These are phyloP conservation scores for Chloroceryle amazona DNA, from an alignment of 2,797 vertebrate genomes.

Conservation along the genomic window DNA sequence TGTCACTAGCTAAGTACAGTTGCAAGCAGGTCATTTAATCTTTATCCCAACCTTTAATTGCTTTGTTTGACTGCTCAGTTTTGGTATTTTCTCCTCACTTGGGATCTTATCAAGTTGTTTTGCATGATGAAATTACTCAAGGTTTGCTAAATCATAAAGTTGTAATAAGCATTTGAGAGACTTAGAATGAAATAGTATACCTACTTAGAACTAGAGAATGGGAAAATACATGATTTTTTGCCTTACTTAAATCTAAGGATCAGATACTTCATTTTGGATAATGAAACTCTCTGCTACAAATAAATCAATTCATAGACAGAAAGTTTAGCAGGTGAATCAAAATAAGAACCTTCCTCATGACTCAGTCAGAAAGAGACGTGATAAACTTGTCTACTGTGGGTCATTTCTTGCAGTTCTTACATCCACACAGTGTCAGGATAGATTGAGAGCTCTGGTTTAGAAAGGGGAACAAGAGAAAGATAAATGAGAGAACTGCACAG, in stretches of 20 bases:
- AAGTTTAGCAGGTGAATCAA: constrained; percentile 33
- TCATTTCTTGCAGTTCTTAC: constrained; percentile 54
- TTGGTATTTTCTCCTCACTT: background rate
- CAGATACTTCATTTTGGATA: background rate
- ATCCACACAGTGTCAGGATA: constrained; percentile 1
- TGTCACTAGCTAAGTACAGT: background rate
- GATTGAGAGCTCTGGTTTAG: constrained; percentile 36
- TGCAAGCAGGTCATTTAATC: background rate
- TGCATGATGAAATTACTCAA: background rate
- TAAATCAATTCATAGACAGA: constrained; percentile 36
- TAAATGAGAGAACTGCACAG: background rate
- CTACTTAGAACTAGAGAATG: background rate
- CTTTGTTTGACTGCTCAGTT: background rate
- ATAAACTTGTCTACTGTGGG: constrained; percentile 51
- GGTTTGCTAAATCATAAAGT: background rate
- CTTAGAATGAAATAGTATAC: background rate
- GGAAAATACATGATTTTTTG: background rate
- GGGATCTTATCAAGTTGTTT: background rate
- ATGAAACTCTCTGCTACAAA: background rate
- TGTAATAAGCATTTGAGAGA: background rate
- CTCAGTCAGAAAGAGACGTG: constrained; percentile 26
- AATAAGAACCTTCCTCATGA: constrained; percentile 28
- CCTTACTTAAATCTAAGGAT: background rate
- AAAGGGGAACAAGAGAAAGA: constrained; percentile 16
- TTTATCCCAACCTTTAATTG: background rate